Evolutionary conservation across 1,140 invertebrate species (phyloP).

Genomic region (Ctenoplectra terminalis): DNA sequence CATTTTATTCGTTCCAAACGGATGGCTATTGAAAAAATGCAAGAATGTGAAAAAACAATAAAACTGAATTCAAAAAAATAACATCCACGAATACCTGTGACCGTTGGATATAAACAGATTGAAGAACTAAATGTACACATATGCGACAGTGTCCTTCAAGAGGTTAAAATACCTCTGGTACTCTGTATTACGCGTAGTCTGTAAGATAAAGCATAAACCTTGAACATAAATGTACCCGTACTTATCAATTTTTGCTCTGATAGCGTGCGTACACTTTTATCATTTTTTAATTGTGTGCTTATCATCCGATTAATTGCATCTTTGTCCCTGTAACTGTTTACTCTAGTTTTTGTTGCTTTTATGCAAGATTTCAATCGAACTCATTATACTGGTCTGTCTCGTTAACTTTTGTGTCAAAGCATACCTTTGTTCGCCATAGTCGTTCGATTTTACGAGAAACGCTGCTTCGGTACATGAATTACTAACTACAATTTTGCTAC

Average conservation of each 20-base stretch:
- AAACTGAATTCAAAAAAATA: no score
- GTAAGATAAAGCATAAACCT: not conserved
- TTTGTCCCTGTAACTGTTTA: not conserved
- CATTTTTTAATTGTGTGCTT: constrained; percentile 6
- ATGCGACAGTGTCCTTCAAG: not conserved
- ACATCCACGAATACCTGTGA: no score
- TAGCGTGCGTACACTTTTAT: not conserved
- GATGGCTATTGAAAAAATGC: no score
- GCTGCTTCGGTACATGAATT: no score
- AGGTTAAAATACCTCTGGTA: not conserved
- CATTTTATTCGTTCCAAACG: no score
- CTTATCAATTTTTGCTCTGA: constrained; percentile 10
- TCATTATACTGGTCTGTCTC: not conserved
- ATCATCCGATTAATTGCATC: constrained; percentile 23
- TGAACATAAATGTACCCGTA: constrained; percentile 4
- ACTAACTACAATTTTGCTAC: no score
- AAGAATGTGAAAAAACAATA: no score
- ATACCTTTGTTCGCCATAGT: not conserved
- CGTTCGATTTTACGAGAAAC: not conserved
- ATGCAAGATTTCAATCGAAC: not conserved
- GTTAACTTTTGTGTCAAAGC: not conserved
- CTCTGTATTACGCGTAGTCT: not conserved
- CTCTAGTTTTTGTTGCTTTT: no score
- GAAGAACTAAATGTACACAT: no score
- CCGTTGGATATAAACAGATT: no score